Evolutionary conservation across 2,888 invertebrate genomes (phyloP), one percentile per base, ranked within the genome.

Genomic region (Pammene fasciana): DNA sequence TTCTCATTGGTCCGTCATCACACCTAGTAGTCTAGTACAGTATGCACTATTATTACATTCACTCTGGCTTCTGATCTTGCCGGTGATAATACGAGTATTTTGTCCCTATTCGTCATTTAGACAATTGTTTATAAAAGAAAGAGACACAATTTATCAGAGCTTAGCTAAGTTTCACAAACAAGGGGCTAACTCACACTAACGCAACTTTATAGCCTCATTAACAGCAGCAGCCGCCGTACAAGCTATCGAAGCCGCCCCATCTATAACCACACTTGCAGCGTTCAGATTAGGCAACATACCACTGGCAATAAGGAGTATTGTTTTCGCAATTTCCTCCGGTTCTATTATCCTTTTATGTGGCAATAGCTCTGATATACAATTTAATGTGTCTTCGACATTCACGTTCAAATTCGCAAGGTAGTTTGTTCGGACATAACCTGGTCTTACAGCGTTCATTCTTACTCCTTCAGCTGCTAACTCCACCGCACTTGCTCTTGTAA

Each of bases 371-470:
- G 85, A 78, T 60, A 88, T 38, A 1, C 7, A 9, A 9, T 38
- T 7, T 38, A 38, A 38, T 7, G 38, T 38, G 7, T 74, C 83
- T 16, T 78, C 82, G 0, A 88, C 75, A 65, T 87, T 86, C 59
- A 88, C 70, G 72, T 87, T 87, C 0, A 38, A 38, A 38, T 38
- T 38, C 5, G 38, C 7, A 1, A 38, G 38, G 8, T 38, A 38
- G 81, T 89, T 87, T 0, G 88, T 89, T 61, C 87, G 79, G 0
- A 83, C 86, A 10, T 86, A 75, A 0, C 87, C 88, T 0, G 88
- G 86, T 26, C 87, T 75, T 0, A 89, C 88, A 0, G 86, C 86
- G 54, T 88, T 89, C 82, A 89, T 87, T 60, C 86, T 78, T 0
- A 88, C 79, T 0, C 86, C 87, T 67, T 85, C 87, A 0, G 79